Evolutionary conservation across 2,797 vertebrate species (phyloP).

Genomic region (Labeo calbasu): DNA sequence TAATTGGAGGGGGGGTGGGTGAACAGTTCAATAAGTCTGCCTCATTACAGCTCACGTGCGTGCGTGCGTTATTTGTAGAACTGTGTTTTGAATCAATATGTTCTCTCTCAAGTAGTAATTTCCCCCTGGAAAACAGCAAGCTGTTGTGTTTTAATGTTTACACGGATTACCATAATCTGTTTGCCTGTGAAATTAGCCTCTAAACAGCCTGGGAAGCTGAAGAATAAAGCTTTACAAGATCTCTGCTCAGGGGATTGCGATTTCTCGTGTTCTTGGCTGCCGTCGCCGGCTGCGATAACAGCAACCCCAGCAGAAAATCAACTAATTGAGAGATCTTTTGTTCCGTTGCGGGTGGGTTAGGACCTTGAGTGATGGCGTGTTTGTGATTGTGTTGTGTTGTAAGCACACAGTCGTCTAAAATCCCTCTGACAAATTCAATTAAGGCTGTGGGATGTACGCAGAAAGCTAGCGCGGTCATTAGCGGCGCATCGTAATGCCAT

Average conservation of each 20-base stretch:
- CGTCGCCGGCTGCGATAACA: constrained; percentile 73
- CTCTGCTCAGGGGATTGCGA: constrained; percentile 72
- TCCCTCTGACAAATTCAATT: constrained; percentile 49
- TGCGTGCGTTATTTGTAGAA: constrained; percentile 77
- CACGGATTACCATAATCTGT: constrained; percentile 87
- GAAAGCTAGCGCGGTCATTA: constrained; percentile 36
- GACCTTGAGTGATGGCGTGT: constrained; percentile 49
- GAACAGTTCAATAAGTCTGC: constrained; percentile 73
- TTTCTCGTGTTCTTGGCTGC: constrained; percentile 55
- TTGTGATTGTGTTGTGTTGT: constrained; percentile 55
- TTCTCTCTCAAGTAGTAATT: constrained; percentile 79
- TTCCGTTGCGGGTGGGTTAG: constrained; percentile 57
- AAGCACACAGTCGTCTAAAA: constrained; percentile 43
- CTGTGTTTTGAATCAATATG: constrained; percentile 77
- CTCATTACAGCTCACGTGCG: constrained; percentile 76
- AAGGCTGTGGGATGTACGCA: constrained; percentile 23
- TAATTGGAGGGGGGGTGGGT: constrained; percentile 53
- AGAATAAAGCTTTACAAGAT: constrained; percentile 72
- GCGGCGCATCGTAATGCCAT: constrained; percentile 44
- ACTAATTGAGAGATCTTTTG: constrained; percentile 63
- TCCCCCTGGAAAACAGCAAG: constrained; percentile 79
- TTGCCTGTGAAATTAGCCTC: constrained; percentile 85
- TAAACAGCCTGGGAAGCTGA: constrained; percentile 79
- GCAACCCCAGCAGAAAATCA: constrained; percentile 64
- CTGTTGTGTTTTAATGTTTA: constrained; percentile 85